phyloP scores from a whole-genome alignment of 2,888 invertebrate genomes.

The Gastrophysa polygoni region DNA sequence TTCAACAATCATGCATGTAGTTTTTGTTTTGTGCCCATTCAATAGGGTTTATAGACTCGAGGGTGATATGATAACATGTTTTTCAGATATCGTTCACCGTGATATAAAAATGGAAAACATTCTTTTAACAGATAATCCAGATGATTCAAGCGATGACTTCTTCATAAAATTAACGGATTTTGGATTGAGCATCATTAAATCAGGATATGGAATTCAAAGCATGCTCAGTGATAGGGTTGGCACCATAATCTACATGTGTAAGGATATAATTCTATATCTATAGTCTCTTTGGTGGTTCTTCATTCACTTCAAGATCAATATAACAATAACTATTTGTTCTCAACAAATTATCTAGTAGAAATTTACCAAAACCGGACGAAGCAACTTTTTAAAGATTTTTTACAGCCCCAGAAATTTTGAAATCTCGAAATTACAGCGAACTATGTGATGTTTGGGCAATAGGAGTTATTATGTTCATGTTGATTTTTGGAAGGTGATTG shows the following conservation, averaged over 20 bases:
- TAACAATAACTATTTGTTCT: no score
- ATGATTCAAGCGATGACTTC: slow-evolving; percentile 57
- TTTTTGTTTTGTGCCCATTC: no score
- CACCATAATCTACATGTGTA: slow-evolving; percentile 64
- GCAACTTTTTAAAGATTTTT: background rate
- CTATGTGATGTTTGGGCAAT: slow-evolving; percentile 67
- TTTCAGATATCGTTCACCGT: slow-evolving; percentile 59
- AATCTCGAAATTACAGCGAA: slow-evolving; percentile 62
- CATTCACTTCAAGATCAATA: background rate
- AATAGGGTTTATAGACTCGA: no score
- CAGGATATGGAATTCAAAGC: slow-evolving; percentile 59
- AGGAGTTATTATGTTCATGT: slow-evolving; percentile 62
- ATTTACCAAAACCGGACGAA: no score
- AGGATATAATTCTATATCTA: background rate
- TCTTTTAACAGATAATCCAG: slow-evolving; percentile 60
- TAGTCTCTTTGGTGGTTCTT: background rate
- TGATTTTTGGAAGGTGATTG: slow-evolving; percentile 51
- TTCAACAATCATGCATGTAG: no score
- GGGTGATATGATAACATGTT: background rate
- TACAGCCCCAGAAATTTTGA: slow-evolving; percentile 64
- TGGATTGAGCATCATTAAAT: slow-evolving; percentile 61
- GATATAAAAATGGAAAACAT: slow-evolving; percentile 61
- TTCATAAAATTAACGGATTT: slow-evolving; percentile 66
- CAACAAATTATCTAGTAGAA: no score
- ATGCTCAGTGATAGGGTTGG: slow-evolving; percentile 65